phyloP scores from a whole-genome alignment of 1,140 invertebrate genomes.

The Halesus radiatus region DNA sequence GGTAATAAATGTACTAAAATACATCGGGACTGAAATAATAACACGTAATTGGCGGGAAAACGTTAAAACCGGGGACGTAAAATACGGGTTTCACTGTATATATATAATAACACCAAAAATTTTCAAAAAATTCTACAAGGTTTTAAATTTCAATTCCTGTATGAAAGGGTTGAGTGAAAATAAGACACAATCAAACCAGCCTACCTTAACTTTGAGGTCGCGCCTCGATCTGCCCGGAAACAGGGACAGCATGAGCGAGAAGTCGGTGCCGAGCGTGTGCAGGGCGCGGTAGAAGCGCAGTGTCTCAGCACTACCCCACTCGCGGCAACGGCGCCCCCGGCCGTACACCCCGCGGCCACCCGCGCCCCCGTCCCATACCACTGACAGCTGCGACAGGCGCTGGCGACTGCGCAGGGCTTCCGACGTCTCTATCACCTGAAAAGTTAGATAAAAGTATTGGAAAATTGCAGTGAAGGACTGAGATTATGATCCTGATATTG shows the following conservation, averaged over 20 bases:
- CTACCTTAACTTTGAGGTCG: conserved; percentile 84
- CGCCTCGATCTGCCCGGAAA: conserved; percentile 83
- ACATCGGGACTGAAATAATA: too few relatives aligned
- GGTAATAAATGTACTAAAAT: too few relatives aligned
- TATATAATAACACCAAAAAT: too few relatives aligned
- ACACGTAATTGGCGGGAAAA: too few relatives aligned
- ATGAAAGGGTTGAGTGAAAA: too few relatives aligned
- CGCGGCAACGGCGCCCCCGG: conserved; percentile 73
- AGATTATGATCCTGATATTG: too few relatives aligned
- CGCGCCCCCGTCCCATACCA: conserved; percentile 74
- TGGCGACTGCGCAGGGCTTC: conserved; percentile 75
- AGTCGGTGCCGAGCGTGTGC: conserved; percentile 90
- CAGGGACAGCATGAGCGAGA: conserved; percentile 87
- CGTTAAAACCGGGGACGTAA: too few relatives aligned
- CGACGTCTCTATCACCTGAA: conserved; percentile 78
- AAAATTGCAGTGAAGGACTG: too few relatives aligned
- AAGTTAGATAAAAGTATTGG: too few relatives aligned
- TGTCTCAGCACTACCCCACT: conserved; percentile 82
- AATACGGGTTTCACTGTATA: too few relatives aligned
- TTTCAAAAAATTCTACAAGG: too few relatives aligned
- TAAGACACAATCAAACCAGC: not conserved
- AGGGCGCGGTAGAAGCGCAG: conserved; percentile 90
- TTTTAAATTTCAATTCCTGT: too few relatives aligned
- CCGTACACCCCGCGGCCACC: conserved; percentile 75
- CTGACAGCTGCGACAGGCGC: conserved; percentile 74